A percentile compares a stretch with the other conserved stretches of the same genome.
phyloP scores from a whole-genome alignment of 2,888 invertebrate genomes.

The Melanotus villosus region DNA sequence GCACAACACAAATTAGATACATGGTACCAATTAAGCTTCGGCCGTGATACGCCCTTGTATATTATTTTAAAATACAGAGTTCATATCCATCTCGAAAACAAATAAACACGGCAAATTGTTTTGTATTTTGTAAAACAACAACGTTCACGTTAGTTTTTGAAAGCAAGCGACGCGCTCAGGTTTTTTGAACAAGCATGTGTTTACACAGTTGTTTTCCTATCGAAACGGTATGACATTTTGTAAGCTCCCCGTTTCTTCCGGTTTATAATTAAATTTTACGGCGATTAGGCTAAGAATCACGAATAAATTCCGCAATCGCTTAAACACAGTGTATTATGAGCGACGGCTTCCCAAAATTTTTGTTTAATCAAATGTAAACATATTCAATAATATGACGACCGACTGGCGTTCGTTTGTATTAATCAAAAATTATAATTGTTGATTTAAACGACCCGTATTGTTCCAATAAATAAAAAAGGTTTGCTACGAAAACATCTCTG shows the following conservation, averaged over 20 bases:
- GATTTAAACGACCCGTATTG: constrained; percentile 24
- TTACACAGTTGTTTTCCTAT: constrained; percentile 30
- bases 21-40: constrained; percentile 63
- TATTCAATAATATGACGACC: constrained; percentile 4
- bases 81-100: constrained; percentile 54
- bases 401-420: neutral
- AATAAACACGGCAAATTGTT: constrained; percentile 55
- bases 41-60: constrained; percentile 55
- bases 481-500: neutral
- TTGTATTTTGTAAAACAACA: constrained; percentile 47
- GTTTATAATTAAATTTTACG: constrained; percentile 17
- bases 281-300: constrained; percentile 4
- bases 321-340: neutral
- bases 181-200: constrained; percentile 19
- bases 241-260: neutral
- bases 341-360: constrained; percentile 11
- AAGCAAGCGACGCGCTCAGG: constrained; percentile 19
- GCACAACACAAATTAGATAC: constrained; percentile 64
- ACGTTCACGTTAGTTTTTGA: constrained; percentile 31
- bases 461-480: constrained; percentile 7
- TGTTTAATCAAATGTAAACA: constrained; percentile 29
- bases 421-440: constrained; percentile 20
- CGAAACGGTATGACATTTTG: neutral
- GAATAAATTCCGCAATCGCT: constrained; percentile 18
- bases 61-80: constrained; percentile 57